phyloP scores from a whole-genome alignment of 30 jellyfish, hydroid and myxozoan species.

The Sanderia malayensis region DNA sequence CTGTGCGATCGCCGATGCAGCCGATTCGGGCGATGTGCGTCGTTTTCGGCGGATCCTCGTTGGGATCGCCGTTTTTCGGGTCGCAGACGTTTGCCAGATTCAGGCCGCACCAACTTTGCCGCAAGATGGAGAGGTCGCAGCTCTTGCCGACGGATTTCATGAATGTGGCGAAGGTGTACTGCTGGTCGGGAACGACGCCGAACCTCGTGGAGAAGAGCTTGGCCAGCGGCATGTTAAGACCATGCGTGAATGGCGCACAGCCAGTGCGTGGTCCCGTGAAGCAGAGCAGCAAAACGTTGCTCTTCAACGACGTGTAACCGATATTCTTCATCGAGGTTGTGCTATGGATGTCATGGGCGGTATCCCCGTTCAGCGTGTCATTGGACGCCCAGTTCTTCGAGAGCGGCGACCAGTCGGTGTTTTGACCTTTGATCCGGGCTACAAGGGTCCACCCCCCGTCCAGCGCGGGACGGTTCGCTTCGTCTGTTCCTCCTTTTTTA shows the following conservation, averaged over 20 bases:
- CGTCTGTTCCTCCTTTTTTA: slow-evolving; percentile 89
- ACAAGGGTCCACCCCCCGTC: slow-evolving; percentile 99
- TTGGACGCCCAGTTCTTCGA: slow-evolving; percentile 92
- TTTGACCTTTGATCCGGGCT: slow-evolving; percentile 98
- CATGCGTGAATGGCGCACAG: slow-evolving; percentile 97
- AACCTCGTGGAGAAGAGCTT: slow-evolving; percentile 74
- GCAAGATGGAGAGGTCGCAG: slow-evolving; percentile 86
- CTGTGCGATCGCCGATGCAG: slow-evolving; percentile 98
- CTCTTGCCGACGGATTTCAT: slow-evolving; percentile 95
- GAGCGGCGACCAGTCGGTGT: slow-evolving; percentile 98
- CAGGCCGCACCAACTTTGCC: slow-evolving; percentile 99
- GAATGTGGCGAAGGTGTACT: slow-evolving; percentile 92
- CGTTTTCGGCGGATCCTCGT: slow-evolving; percentile 90
- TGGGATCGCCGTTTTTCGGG: slow-evolving; percentile 85
- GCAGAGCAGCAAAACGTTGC: slow-evolving; percentile 81
- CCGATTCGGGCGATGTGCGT: slow-evolving; percentile 96
- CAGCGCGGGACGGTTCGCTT: slow-evolving; percentile 75
- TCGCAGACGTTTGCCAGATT: slow-evolving; percentile 95
- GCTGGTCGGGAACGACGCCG: slow-evolving; percentile 98
- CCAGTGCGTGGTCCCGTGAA: slow-evolving; percentile 88
- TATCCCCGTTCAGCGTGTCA: slow-evolving; percentile 71
- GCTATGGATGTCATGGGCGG: slow-evolving; percentile 68
- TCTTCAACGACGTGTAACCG: slow-evolving; percentile 65
- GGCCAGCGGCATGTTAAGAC: slow-evolving; percentile 82
- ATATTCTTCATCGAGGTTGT: slow-evolving; percentile 91